Evolutionary conservation across 1,140 invertebrate species (phyloP).

Genomic region (Pentalonia nigronervosa): DNA sequence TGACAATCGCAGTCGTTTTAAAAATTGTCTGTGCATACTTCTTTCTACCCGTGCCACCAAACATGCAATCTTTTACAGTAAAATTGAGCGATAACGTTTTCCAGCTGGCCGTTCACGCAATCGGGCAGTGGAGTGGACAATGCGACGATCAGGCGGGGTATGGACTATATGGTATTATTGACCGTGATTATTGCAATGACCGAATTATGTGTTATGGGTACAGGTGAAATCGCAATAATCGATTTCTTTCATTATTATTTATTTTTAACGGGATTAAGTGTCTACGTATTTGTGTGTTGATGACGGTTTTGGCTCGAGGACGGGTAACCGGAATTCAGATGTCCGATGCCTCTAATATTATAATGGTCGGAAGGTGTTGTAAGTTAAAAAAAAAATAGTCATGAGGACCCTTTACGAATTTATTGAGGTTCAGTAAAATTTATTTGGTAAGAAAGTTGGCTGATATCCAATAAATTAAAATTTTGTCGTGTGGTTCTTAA

Average conservation of each 20-base stretch:
- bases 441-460: not conserved
- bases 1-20: not conserved
- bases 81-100: not conserved
- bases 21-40: not conserved
- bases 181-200: not conserved
- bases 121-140: not conserved
- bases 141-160: not conserved
- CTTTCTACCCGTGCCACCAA: not conserved
- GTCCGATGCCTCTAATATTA: not conserved
- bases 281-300: not conserved
- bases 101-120: not conserved
- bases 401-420: not conserved
- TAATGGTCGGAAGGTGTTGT: not conserved
- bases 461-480: not conserved
- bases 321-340: not conserved
- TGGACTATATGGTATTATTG: not conserved
- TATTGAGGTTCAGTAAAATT: not conserved
- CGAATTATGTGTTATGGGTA: not conserved
- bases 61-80: not conserved
- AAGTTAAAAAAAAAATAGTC: not conserved
- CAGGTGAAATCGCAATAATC: not conserved
- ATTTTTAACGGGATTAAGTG: not conserved
- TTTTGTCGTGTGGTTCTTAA: not conserved
- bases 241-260: not conserved
- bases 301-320: not conserved